Evolutionary conservation across 2,888 invertebrate species (phyloP), one percentile per base, ranked within the genome.

Genomic region (Autographa gamma): DNA sequence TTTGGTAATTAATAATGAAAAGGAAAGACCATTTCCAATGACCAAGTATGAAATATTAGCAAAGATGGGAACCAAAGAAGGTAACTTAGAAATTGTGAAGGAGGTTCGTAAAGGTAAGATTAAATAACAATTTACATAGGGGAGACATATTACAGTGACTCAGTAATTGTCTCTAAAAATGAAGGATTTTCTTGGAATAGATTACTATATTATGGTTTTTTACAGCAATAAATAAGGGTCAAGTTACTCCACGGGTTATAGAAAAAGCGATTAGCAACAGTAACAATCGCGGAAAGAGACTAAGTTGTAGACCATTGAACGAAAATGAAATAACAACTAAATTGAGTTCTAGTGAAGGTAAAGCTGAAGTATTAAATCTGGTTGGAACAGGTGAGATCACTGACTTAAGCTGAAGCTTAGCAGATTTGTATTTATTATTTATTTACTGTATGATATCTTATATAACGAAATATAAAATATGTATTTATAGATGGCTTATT

Each of bases 311-410:
- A 18, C 69, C 76, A 2, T 69, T 64, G 62, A 63, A 54, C 9
- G 31, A 71, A 60, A 48, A 59, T 4, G 77, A 76, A 71, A 66
- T 76, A 56, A 18, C 66, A 2, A 43, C n/a, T 0, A 80, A 76
- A 18, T 16, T 76, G 58, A 38, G 71, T 3, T 70, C 56, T 5
- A 4, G 16, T 9, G 32, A 25, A 0, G 76, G 76, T 4, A 43
- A 66, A 13, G 60, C 65, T 18, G 76, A 76, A 63, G 66, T 76
- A 5, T 14, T 80, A 18, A 19, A 71, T n/a, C 66, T 62, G 11
- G 71, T 80, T 11, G n/a, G 34, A 52, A 48, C 64, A 34, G 77
- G 76, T 80, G n/a, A n/a, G n/a, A n/a, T n/a, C n/a, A n/a, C n/a
- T n/a, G n/a, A n/a, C n/a, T n/a, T n/a, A n/a, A n/a, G n/a, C n/a